These are phyloP conservation scores for Clarias platycephalus DNA, from an alignment of 2,797 vertebrate genomes.

Conservation along the genomic window DNA sequence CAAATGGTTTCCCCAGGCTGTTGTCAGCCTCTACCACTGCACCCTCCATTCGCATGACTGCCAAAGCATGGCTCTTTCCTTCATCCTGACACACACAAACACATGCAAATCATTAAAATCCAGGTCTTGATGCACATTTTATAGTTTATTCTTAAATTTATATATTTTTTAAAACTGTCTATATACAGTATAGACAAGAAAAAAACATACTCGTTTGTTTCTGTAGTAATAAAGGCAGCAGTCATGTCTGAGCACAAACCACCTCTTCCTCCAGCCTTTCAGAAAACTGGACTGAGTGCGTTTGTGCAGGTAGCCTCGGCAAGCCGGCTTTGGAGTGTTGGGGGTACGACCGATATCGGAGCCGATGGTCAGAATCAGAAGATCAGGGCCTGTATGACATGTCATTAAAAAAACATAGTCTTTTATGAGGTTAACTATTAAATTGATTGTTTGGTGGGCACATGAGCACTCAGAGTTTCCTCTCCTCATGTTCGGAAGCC, in stretches of 20 bases:
- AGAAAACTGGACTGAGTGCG: constrained; percentile 83
- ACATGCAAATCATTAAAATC: neutral
- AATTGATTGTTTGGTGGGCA: neutral
- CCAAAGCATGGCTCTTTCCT: constrained; percentile 79
- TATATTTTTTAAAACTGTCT: neutral
- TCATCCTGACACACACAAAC: constrained; percentile 76
- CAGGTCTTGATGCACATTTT: neutral
- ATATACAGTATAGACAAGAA: neutral
- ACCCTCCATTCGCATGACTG: constrained; percentile 82
- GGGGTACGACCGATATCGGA: constrained; percentile 86
- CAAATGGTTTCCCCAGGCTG: constrained; percentile 87
- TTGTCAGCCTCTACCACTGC: constrained; percentile 80
- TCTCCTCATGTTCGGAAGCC: neutral
- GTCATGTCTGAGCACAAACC: constrained; percentile 89
- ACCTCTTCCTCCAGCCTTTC: constrained; percentile 91
- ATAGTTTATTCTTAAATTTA: neutral
- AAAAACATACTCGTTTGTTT: constrained; percentile 81
- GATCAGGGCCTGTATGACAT: constrained; percentile 78
- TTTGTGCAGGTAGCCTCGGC: constrained; percentile 87
- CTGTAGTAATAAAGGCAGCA: constrained; percentile 86
- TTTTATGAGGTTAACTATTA: neutral
- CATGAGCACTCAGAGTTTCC: neutral
- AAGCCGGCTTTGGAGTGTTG: constrained; percentile 82
- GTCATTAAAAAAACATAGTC: neutral
- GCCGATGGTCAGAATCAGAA: constrained; percentile 83